A percentile compares a stretch with the other conserved stretches of the same genome.
Conservation (phyloP, 2,797 vertebrate species). For the Nasua narica region DNA sequence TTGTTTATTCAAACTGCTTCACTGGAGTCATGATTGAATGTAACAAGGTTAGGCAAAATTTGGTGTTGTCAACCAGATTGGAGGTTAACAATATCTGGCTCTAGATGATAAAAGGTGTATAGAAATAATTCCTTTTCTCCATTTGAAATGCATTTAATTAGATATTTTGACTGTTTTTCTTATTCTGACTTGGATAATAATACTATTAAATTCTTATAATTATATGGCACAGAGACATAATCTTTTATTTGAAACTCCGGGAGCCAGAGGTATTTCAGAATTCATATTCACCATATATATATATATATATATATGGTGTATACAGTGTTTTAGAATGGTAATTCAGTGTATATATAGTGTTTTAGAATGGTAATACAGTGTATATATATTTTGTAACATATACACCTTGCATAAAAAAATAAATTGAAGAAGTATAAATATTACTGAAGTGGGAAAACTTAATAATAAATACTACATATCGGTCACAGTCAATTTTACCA, state of each 20-base stretch:
- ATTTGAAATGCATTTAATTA: conserved; percentile 55
- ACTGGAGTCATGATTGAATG: conserved; percentile 1
- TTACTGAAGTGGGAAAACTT: not conserved
- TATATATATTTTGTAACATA: not conserved
- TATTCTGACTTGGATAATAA: not conserved
- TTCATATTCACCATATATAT: not conserved
- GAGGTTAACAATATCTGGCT: not conserved
- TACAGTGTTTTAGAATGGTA: not conserved
- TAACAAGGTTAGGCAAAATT: conserved; percentile 21
- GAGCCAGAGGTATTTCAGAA: not conserved
- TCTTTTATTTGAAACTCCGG: not conserved
- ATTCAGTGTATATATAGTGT: not conserved
- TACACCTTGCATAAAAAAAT: not conserved
- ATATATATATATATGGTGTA: not conserved
- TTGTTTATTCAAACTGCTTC: conserved; percentile 50
- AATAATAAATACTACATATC: not conserved
- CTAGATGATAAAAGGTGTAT: not conserved
- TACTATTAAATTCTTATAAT: conserved; percentile 17
- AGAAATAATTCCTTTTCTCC: not conserved
- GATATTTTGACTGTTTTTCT: conserved; percentile 28
- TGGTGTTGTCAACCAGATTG: not conserved
- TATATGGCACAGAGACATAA: not conserved
- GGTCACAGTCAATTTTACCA: not conserved
- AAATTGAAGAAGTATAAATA: not conserved
- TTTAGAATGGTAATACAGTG: not conserved